phyloP scores from a whole-genome alignment of 92 coral and sea anemone species.

The Scolanthus callimorphus region DNA sequence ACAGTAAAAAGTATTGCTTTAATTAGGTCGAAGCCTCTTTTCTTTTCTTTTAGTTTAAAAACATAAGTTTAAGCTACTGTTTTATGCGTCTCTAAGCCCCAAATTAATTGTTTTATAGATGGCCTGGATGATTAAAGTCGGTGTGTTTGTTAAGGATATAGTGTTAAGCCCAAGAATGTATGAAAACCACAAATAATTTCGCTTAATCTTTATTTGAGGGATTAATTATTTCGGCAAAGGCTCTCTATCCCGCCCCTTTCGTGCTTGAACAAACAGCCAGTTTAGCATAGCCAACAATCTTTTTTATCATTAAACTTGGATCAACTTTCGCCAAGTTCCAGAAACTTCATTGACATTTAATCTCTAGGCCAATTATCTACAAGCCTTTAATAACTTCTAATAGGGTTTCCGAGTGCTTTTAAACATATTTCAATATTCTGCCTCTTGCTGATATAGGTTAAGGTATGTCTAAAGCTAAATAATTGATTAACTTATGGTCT shows the following conservation, averaged over 20 bases:
- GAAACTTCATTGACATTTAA: no score
- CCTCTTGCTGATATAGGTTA: background rate
- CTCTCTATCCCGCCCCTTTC: constrained; percentile 6
- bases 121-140: background rate
- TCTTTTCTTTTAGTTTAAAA: background rate
- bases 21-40: no score
- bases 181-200: constrained; percentile 1
- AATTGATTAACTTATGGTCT: background rate
- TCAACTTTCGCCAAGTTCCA: no score
- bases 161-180: constrained; percentile 1
- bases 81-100: background rate
- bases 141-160: constrained; percentile 2
- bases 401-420: no score
- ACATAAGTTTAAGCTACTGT: background rate
- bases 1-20: no score
- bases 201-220: background rate
- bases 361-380: no score
- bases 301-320: no score
- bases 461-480: background rate
- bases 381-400: no score
- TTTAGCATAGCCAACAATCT: no score
- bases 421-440: no score
- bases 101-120: background rate
- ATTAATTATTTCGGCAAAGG: constrained; percentile 4
- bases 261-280: background rate